These are phyloP conservation scores for Hormiphora californensis DNA, from an alignment of 37 sponge, comb jelly and placozoan genomes.

Conservation along the genomic window DNA sequence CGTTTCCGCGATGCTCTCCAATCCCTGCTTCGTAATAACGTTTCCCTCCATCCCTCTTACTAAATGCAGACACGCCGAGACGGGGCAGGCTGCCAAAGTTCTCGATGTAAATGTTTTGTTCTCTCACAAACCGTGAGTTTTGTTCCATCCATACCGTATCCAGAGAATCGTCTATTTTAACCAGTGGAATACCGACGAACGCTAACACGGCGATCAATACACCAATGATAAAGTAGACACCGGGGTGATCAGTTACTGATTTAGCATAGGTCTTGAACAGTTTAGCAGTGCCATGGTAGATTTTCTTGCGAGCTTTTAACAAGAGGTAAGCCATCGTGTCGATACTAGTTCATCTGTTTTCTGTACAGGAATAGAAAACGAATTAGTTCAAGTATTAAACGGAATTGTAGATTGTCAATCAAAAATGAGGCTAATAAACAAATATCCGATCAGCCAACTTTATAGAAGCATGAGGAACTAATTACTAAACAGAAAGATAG, in stretches of 20 bases:
- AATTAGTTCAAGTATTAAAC: no score
- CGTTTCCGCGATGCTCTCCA: neutral
- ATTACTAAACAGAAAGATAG: no score
- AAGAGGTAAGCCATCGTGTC: constrained; percentile 52
- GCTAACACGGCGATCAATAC: neutral
- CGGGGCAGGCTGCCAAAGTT: constrained; percentile 33
- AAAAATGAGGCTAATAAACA: no score
- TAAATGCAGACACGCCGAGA: constrained; percentile 25
- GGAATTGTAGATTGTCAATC: no score
- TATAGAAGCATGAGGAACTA: no score
- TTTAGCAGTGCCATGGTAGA: constrained; percentile 42
- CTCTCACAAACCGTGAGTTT: neutral
- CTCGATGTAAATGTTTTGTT: constrained; percentile 12
- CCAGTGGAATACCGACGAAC: constrained; percentile 35
- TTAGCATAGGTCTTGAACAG: neutral
- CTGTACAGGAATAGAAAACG: no score
- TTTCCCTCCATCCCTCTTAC: neutral
- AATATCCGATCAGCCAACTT: no score
- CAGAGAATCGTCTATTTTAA: constrained; percentile 3
- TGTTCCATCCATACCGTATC: constrained; percentile 41
- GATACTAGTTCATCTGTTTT: no score
- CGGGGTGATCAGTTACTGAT: constrained; percentile 33
- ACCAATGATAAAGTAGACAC: constrained; percentile 36
- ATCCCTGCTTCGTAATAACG: constrained; percentile 1
- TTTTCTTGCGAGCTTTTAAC: constrained; percentile 37